A percentile compares a stretch with the other conserved stretches of the same genome.
phyloP scores from a whole-genome alignment of 2,113 vertebrate species.

The Melanostigma gelatinosum region DNA sequence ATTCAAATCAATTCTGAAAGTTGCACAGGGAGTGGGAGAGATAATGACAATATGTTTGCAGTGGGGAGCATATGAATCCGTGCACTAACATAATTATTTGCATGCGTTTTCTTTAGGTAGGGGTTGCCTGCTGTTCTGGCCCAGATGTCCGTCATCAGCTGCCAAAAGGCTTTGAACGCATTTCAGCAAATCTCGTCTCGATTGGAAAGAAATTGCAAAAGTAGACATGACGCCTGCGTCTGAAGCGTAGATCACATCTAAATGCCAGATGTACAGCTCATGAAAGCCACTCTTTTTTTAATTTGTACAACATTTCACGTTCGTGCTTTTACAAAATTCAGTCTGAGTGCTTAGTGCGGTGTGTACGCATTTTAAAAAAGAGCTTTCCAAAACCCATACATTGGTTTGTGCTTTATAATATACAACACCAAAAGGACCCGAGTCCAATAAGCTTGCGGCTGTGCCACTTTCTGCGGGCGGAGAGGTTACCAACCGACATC shows the following conservation, averaged over 20 bases:
- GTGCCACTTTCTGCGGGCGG: not conserved
- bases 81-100: slow-evolving; percentile 65
- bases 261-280: slow-evolving; percentile 12
- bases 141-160: slow-evolving; percentile 68
- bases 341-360: not conserved
- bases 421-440: not conserved
- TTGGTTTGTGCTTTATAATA: not conserved
- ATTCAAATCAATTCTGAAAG: slow-evolving; percentile 69
- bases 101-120: slow-evolving; percentile 62
- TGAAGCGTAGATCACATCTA: not conserved
- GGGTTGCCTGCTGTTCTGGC: slow-evolving; percentile 66
- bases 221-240: slow-evolving; percentile 7
- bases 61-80: slow-evolving; percentile 60
- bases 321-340: not conserved
- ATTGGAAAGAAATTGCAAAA: slow-evolving; percentile 11
- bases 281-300: not conserved
- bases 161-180: slow-evolving; percentile 55
- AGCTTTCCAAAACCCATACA: not conserved
- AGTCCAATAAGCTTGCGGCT: not conserved
- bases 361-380: rapidly evolving
- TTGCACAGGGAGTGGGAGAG: slow-evolving; percentile 43
- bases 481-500: not conserved
- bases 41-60: slow-evolving; percentile 74
- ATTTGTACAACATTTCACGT: slow-evolving; percentile 16
- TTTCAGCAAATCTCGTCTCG: slow-evolving; percentile 2